These are phyloP conservation scores for Esperia sulphurella DNA, from an alignment of 2,888 invertebrate genomes.

Conservation along the genomic window DNA sequence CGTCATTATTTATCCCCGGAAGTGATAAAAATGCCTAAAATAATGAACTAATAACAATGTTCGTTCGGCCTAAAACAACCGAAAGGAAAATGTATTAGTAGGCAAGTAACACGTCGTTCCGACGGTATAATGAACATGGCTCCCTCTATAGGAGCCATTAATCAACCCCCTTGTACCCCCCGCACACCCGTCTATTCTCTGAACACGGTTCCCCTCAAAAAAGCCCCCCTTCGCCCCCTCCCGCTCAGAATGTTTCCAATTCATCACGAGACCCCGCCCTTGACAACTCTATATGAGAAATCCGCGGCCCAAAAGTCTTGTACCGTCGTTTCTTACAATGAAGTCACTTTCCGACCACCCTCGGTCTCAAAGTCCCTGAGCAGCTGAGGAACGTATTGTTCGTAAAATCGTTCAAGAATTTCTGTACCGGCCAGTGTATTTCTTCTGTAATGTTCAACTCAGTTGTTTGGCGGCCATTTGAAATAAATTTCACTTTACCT, in stretches of 20 bases:
- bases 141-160: constrained; percentile 68
- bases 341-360: constrained; percentile 31
- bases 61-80: constrained; percentile 41
- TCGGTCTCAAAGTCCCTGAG: constrained; percentile 31
- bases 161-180: constrained; percentile 52
- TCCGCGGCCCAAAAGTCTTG: constrained; percentile 44
- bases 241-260: constrained; percentile 74
- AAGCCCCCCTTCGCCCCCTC: constrained; percentile 59
- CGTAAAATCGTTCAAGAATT: constrained; percentile 26
- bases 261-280: constrained; percentile 80
- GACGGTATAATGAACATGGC: constrained; percentile 76
- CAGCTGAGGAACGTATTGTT: constrained; percentile 12
- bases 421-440: constrained; percentile 51
- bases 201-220: constrained; percentile 55
- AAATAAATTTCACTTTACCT: constrained; percentile 59
- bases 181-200: constrained; percentile 40
- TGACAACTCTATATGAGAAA: constrained; percentile 81
- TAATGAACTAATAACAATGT: constrained; percentile 70
- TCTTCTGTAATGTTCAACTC: constrained; percentile 58
- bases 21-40: constrained; percentile 71
- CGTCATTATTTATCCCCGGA: constrained; percentile 64
- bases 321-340: constrained; percentile 29
- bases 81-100: constrained; percentile 72
- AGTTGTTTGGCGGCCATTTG: constrained; percentile 61
- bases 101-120: constrained; percentile 75